These are phyloP conservation scores for Periophthalmodon schlosseri DNA, from an alignment of 2,113 vertebrate genomes.

Conservation along the genomic window DNA sequence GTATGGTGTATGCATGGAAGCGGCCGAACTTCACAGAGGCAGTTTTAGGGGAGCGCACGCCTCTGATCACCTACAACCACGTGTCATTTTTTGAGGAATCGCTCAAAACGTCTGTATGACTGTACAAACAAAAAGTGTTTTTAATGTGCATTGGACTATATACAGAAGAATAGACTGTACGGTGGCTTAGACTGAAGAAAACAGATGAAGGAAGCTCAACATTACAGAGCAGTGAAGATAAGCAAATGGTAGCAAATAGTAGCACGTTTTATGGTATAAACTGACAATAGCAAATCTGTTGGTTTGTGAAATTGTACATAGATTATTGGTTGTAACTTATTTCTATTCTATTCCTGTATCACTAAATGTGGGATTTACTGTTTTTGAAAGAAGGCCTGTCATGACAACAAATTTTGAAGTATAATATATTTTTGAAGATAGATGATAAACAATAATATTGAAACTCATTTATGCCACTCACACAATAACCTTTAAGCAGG, in stretches of 20 bases:
- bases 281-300: constrained; percentile 7
- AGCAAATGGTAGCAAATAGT: background rate
- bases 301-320: background rate
- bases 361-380: no score
- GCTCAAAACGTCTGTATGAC: constrained; percentile 33
- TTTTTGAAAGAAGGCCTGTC: no score
- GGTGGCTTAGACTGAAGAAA: background rate
- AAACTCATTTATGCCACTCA: no score
- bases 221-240: background rate
- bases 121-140: background rate
- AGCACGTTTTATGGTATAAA: constrained; percentile 3
- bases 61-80: constrained; percentile 26
- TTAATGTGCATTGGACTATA: background rate
- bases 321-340: background rate
- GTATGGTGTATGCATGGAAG: constrained; percentile 79
- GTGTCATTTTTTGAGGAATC: constrained; percentile 77
- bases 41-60: constrained; percentile 53
- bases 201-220: constrained; percentile 10
- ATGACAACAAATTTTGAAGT: no score
- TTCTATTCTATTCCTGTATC: background rate
- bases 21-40: constrained; percentile 78
- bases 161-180: background rate
- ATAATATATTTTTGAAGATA: no score
- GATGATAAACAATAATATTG: no score
- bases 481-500: no score